phyloP scores from a whole-genome alignment of 2,113 vertebrate species.

The Meleagris gallopavo region DNA sequence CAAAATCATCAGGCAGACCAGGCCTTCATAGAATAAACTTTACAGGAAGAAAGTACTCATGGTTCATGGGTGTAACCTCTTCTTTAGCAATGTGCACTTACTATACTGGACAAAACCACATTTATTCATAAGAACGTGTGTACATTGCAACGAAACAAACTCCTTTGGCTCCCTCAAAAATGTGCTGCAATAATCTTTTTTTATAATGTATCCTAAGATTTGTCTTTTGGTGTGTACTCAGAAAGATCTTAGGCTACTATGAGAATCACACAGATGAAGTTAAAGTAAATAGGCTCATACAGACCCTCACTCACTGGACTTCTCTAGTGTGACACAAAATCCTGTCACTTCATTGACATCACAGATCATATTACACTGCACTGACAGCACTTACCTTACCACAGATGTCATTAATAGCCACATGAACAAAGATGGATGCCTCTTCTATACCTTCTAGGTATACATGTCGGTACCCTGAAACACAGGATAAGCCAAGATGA shows the following conservation, averaged over 20 bases:
- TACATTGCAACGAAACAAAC: neutral
- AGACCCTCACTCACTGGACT: neutral
- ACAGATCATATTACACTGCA: rapidly evolving
- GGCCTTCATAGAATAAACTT: neutral
- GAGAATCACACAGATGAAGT: neutral
- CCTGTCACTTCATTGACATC: neutral
- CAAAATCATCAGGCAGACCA: neutral
- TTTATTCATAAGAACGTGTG: neutral
- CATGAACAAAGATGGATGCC: constrained; percentile 96
- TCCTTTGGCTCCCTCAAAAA: neutral
- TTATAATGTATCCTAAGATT: neutral
- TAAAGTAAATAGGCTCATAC: neutral
- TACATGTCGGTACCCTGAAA: constrained; percentile 94
- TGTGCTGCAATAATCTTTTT: neutral
- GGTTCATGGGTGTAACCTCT: neutral
- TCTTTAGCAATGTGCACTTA: neutral
- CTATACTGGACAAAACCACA: neutral
- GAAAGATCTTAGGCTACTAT: neutral
- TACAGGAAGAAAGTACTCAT: neutral
- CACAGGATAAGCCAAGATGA: neutral
- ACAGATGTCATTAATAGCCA: constrained; percentile 93
- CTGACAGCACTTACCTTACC: constrained; percentile 91
- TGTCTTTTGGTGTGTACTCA: neutral
- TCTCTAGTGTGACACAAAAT: neutral
- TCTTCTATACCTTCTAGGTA: constrained; percentile 98